phyloP scores from a whole-genome alignment of 2,113 vertebrate species.

The Bufo bufo region DNA sequence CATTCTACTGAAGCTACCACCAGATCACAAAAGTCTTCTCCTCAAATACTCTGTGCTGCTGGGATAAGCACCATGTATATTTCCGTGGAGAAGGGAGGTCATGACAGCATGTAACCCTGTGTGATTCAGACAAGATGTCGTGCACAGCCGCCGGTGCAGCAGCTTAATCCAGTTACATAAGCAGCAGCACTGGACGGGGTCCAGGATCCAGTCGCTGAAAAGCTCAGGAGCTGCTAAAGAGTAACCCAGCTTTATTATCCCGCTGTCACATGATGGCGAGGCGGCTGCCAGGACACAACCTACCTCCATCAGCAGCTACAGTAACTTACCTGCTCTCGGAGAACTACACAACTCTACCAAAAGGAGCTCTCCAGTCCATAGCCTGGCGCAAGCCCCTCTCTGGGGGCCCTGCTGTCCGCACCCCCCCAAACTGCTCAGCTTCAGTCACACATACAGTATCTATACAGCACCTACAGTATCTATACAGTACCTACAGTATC shows the following conservation, averaged over 20 bases:
- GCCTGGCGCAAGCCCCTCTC: no score
- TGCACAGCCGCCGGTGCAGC: neutral
- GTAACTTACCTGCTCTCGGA: neutral
- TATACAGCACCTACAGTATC: no score
- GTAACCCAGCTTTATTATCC: neutral
- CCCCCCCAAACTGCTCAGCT: no score
- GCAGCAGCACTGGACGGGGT: neutral
- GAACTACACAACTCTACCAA: no score
- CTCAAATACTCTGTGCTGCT: neutral
- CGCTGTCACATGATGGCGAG: constrained; percentile 2
- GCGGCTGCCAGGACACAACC: no score
- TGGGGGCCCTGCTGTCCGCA: no score
- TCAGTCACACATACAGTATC: no score
- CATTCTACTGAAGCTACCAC: no score
- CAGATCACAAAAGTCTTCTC: neutral
- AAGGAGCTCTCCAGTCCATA: no score
- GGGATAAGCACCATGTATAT: neutral
- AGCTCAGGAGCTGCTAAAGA: neutral
- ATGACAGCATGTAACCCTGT: neutral
- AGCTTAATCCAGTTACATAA: constrained; percentile 24
- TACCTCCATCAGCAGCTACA: neutral
- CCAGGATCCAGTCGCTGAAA: neutral
- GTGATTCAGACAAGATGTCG: neutral
- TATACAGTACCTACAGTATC: no score
- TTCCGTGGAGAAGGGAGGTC: neutral